Conservation (phyloP, 1,140 invertebrate genomes). For the Nasonia longicornis region DNA sequence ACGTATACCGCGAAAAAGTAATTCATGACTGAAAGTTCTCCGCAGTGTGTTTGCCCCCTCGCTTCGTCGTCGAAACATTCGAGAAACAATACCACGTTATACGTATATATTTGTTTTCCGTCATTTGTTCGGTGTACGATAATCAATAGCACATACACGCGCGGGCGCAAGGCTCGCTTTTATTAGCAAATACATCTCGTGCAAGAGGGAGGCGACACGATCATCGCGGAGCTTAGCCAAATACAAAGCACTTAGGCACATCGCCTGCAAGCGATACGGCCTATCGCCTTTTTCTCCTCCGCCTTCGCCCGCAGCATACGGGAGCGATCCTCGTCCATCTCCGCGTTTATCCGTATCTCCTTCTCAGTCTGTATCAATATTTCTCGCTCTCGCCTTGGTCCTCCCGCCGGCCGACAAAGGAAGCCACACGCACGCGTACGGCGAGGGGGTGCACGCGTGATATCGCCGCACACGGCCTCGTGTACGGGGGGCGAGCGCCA, state of each 20-base stretch:
- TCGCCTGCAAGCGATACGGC: slow-evolving; percentile 15
- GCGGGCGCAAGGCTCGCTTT: background rate
- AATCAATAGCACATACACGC: background rate
- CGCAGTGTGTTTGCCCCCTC: background rate
- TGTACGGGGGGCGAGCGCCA: slow-evolving; percentile 32
- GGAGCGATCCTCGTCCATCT: background rate
- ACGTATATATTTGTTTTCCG: background rate
- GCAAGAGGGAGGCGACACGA: background rate
- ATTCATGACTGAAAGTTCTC: background rate
- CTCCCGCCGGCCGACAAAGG: background rate
- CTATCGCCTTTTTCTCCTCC: slow-evolving; percentile 22
- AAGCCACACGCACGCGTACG: background rate
- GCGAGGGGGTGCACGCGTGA: background rate
- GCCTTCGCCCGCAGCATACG: background rate
- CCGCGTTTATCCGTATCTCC: background rate
- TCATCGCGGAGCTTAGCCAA: background rate
- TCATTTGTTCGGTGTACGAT: background rate
- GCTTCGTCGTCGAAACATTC: background rate
- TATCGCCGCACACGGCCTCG: background rate
- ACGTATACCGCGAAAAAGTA: background rate
- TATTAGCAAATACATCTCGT: background rate
- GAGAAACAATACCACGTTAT: background rate
- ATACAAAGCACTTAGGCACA: slow-evolving; percentile 22
- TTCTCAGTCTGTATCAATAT: slow-evolving; percentile 17
- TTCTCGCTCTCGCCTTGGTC: slow-evolving; percentile 16